Evolutionary conservation across 2,797 vertebrate genomes (phyloP), one percentile per base, ranked within the genome.

Genomic region (Alosa sapidissima): DNA sequence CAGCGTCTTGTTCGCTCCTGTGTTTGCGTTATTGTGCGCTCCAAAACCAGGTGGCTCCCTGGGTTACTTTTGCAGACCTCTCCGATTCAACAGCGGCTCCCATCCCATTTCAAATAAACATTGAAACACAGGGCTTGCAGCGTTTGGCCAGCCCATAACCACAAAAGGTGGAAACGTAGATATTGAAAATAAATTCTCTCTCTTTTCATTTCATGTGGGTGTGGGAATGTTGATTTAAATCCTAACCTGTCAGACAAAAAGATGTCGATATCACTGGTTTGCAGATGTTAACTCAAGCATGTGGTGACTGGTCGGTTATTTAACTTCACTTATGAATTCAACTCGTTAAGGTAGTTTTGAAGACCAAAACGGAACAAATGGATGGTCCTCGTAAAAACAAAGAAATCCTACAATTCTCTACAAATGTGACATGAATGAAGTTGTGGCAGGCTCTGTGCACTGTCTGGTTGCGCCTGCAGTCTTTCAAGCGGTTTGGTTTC

Each of bases 31-130:
- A 87, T 87, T 88, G 81, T 81, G 85, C 65, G 52, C 55, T 49
- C 87, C 81, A 83, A 88, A 84, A 72, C 90, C 90, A 92, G 90
- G 89, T 92, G 89, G 90, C 87, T 84, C 86, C 86, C 84, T 60
- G 85, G 87, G 89, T 89, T 89, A 89, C 83, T 88, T 92, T 92
- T 92, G 89, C 68, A 72, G 45, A n/a, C 48, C 89, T 68, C 88
- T 41, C 16, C 84, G 60, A 85, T 88, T 85, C 82, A 86, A 85
- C 68, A 89, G 86, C 84, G 84, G 54, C 78, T 88, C 84, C 54
- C 72, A 8, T 78, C 41, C 19, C 72, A 45, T 78, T 78, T 21
- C 72, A 78, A 78, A 78, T 78, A 78, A 78, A 78, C 72, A 78
- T n/a, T 78, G 16, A n/a, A 9, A 78, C 72, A 78, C 41, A 5